Conservation (phyloP, 1,140 invertebrate species). For the Nomia melanderi region DNA sequence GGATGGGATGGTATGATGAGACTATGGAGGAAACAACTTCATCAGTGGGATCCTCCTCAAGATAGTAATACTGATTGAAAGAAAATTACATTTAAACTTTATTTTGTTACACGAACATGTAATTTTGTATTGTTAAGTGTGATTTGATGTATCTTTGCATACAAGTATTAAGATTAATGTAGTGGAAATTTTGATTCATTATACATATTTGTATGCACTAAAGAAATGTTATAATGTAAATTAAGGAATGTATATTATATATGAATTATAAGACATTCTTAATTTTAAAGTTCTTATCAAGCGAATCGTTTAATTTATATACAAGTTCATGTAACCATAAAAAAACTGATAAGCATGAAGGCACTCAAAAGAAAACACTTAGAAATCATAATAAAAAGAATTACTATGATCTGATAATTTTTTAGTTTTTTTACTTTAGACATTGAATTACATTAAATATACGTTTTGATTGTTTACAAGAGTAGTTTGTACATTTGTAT, state of each 20-base stretch:
- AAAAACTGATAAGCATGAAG: not conserved
- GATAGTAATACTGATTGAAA: constrained; percentile 57
- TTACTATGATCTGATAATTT: constrained; percentile 22
- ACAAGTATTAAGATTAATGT: constrained; percentile 4
- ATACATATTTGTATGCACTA: constrained; percentile 11
- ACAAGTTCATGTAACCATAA: not conserved
- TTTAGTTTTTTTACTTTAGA: constrained; percentile 3
- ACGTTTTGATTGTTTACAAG: constrained; percentile 24
- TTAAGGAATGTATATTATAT: not conserved
- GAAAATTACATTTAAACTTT: constrained; percentile 34
- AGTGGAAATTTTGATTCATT: constrained; percentile 29
- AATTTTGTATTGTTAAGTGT: not conserved
- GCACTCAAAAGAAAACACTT: not conserved
- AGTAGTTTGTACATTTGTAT: not conserved
- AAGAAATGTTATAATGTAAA: constrained; percentile 9
- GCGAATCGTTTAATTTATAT: not conserved
- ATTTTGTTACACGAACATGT: constrained; percentile 6
- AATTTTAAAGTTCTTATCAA: not conserved
- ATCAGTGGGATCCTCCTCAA: constrained; percentile 88
- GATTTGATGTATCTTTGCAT: constrained; percentile 1
- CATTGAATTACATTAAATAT: constrained; percentile 17
- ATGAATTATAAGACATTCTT: not conserved
- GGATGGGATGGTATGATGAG: constrained; percentile 94
- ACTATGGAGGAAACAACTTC: constrained; percentile 92
- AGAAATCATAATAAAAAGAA: not conserved